Base-by-base conservation (phyloP, 2,888 invertebrate species). In the Ectobius pallidus region DNA sequence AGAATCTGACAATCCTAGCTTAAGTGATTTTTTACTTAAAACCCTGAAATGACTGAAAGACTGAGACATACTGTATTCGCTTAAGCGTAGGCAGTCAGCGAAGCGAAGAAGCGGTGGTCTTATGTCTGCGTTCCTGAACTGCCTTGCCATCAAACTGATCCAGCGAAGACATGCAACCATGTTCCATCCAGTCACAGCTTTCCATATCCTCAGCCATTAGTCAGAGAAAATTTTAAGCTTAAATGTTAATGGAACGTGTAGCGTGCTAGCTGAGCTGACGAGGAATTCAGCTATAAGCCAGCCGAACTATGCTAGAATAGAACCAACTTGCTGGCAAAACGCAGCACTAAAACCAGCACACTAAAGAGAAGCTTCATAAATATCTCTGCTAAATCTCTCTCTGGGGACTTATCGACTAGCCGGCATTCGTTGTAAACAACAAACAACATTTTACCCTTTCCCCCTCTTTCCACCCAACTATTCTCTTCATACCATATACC, bases 391-490 rank as follows among this genome's bases (percentile, higher is more conserved):
- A 30, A 58, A 58, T 58, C 58, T 58, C 58, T 30, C 58, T 58
- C 58, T 16, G 27, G 58, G 58, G 58, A 58, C 58, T 58, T 58
- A 58, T 58, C 58, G 58, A 58, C 58, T 58, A 58, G 30, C n/a
- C 58, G 30, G n/a, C 27, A 58, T 58, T 30, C 32, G 58, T 30
- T 58, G 58, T 58, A 58, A 30, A 58, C 58, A 58, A 58, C 58
- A 30, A 30, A 58, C 55, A 55, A 27, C 58, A 58, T 25, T 30
- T 16, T 30, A 58, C 30, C 58, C 58, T 58, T 30, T 25, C 30
- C n/a, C 22, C 25, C 25, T 18, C 39, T 14, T 14, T 39, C 39
- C 6, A 39, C 14, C 14, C 39, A 9, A 6, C 39, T 14, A 14
- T 14, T 6, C 39, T 14, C 39, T 14, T 39, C 39, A 39, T 39